These are phyloP conservation scores for Dicroscelio sp. DNA, from an alignment of 2,888 invertebrate species.

Conservation along the genomic window DNA sequence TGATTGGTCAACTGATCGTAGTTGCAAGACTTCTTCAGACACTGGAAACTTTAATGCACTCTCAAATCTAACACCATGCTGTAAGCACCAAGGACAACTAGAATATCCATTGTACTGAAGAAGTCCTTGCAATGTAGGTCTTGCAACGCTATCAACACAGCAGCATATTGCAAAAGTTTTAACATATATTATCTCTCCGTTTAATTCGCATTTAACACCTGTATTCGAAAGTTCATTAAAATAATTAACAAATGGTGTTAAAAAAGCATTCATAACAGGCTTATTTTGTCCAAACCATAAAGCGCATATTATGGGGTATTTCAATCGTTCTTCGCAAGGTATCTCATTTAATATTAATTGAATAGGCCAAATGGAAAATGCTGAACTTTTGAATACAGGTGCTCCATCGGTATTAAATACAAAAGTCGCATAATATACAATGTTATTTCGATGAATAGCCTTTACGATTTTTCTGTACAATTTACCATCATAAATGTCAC, in stretches of 20 bases:
- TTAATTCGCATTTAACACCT: slow-evolving; percentile 62
- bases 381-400: slow-evolving; percentile 32
- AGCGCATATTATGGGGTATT: slow-evolving; percentile 41
- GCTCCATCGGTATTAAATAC: slow-evolving; percentile 65
- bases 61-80: slow-evolving; percentile 23
- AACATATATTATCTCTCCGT: slow-evolving; percentile 38
- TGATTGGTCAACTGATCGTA: not conserved
- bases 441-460: not conserved
- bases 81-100: slow-evolving; percentile 59
- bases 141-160: slow-evolving; percentile 73
- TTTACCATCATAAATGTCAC: not conserved
- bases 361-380: slow-evolving; percentile 62
- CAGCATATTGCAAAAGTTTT: slow-evolving; percentile 59
- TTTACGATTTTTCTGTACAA: slow-evolving; percentile 52
- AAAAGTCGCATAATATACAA: slow-evolving; percentile 15
- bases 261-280: slow-evolving; percentile 59
- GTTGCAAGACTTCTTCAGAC: not conserved
- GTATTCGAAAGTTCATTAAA: slow-evolving; percentile 50
- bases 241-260: slow-evolving; percentile 51
- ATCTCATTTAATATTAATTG: slow-evolving; percentile 60
- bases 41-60: slow-evolving; percentile 33
- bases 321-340: slow-evolving; percentile 32
- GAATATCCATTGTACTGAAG: slow-evolving; percentile 51
- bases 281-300: slow-evolving; percentile 71
- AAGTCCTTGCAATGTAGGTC: slow-evolving; percentile 45